These are phyloP conservation scores for Eptesicus fuscus DNA, from an alignment of 2,113 vertebrate species.

Conservation along the genomic window DNA sequence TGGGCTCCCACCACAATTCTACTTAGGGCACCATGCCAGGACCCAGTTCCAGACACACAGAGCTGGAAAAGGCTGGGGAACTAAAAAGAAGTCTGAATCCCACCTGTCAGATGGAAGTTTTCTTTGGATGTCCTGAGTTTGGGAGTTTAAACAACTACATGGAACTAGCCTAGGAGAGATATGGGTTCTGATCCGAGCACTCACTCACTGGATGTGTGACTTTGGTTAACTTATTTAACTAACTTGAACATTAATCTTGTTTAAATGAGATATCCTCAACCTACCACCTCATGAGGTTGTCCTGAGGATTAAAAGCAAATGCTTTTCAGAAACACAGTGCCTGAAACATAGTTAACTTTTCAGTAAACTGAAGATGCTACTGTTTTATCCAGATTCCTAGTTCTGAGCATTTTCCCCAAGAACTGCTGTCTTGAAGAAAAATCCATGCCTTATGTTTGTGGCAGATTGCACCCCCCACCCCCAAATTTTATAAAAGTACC, in stretches of 20 bases:
- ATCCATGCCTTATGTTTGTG: neutral
- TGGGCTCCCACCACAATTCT: neutral
- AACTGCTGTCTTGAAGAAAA: neutral
- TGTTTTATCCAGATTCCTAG: neutral
- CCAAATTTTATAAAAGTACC: neutral
- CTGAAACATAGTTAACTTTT: slow-evolving; percentile 10
- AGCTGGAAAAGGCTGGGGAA: neutral
- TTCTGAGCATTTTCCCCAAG: neutral
- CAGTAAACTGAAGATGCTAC: neutral
- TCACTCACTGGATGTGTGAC: neutral
- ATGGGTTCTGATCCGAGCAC: neutral
- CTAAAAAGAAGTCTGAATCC: neutral
- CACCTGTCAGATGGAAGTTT: neutral
- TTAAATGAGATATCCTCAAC: neutral
- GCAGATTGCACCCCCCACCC: neutral
- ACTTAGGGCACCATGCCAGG: neutral
- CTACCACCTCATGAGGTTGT: neutral
- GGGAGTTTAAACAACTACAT: neutral
- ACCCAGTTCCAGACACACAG: neutral
- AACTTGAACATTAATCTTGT: neutral
- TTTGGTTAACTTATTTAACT: neutral
- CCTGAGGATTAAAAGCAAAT: slow-evolving; percentile 8
- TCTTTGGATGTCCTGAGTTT: neutral
- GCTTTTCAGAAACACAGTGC: neutral
- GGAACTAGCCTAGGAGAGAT: neutral